These are phyloP conservation scores for Miniopterus natalensis DNA, from an alignment of 2,113 vertebrate species.

Conservation along the genomic window DNA sequence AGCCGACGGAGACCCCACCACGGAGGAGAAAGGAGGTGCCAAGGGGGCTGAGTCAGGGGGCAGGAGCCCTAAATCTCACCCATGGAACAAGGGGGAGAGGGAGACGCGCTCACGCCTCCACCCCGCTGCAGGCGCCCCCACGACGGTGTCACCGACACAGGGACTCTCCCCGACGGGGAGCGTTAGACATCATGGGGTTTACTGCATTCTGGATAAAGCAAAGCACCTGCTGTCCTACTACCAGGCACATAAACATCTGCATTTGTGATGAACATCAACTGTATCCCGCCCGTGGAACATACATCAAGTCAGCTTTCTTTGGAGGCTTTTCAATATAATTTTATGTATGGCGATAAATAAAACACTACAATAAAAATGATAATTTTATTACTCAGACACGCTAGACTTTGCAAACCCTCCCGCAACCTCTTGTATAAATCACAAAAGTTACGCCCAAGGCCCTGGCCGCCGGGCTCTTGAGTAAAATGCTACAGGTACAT, in stretches of 20 bases:
- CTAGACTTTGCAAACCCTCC: slow-evolving; percentile 28
- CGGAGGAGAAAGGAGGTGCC: too few species aligned
- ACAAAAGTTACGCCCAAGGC: neutral
- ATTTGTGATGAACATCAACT: slow-evolving; percentile 37
- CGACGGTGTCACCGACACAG: accelerated
- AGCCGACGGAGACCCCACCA: too few species aligned
- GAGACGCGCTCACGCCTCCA: neutral
- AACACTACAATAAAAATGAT: slow-evolving; percentile 59
- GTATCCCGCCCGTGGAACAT: neutral
- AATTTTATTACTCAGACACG: slow-evolving; percentile 57
- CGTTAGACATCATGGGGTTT: neutral
- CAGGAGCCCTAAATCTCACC: too few species aligned
- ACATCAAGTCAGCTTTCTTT: neutral
- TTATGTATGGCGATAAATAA: slow-evolving; percentile 40
- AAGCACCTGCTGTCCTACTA: neutral
- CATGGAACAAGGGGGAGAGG: too few species aligned
- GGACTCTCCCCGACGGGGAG: neutral
- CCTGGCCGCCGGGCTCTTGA: neutral
- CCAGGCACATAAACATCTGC: neutral
- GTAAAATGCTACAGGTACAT: neutral
- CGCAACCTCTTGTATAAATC: slow-evolving; percentile 42
- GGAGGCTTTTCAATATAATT: neutral
- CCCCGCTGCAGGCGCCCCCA: too few species aligned
- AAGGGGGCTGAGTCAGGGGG: too few species aligned
- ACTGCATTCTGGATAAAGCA: neutral